These are phyloP conservation scores for Porites australiensis DNA, from an alignment of 64 coral and sea anemone genomes.

Conservation along the genomic window DNA sequence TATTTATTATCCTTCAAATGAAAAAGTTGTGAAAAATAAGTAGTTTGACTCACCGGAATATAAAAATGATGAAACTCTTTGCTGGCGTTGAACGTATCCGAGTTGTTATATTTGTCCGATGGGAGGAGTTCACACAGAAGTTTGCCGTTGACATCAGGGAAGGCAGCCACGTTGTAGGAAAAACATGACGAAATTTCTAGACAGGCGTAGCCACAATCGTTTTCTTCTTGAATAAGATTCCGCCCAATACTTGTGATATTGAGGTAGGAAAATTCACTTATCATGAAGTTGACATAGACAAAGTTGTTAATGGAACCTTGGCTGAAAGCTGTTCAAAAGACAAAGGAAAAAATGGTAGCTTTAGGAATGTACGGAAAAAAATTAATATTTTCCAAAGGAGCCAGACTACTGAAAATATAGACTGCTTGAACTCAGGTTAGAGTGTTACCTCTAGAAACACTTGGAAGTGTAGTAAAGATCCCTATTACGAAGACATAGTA, in stretches of 20 bases:
- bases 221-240: not conserved
- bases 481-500: too few relatives aligned
- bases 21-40: too few relatives aligned
- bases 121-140: not conserved
- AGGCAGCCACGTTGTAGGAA: not conserved
- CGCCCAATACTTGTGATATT: not conserved
- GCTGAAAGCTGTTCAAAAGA: not conserved
- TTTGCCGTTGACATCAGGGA: not conserved
- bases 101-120: slow-evolving; percentile 1
- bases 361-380: too few relatives aligned
- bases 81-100: not conserved
- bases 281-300: not conserved
- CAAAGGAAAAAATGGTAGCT: too few relatives aligned
- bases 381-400: too few relatives aligned
- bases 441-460: too few relatives aligned
- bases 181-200: not conserved
- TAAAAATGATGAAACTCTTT: not conserved
- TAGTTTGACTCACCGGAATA: not conserved
- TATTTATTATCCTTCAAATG: too few relatives aligned
- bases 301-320: not conserved
- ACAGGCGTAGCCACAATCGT: not conserved
- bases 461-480: too few relatives aligned
- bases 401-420: too few relatives aligned
- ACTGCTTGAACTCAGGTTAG: too few relatives aligned
- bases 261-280: not conserved